Percentiles rank a stretch among this genome's conserved stretches.
These are phyloP conservation scores for Drosophila tristis DNA, from an alignment of 1,140 invertebrate genomes.

Conservation along the genomic window DNA sequence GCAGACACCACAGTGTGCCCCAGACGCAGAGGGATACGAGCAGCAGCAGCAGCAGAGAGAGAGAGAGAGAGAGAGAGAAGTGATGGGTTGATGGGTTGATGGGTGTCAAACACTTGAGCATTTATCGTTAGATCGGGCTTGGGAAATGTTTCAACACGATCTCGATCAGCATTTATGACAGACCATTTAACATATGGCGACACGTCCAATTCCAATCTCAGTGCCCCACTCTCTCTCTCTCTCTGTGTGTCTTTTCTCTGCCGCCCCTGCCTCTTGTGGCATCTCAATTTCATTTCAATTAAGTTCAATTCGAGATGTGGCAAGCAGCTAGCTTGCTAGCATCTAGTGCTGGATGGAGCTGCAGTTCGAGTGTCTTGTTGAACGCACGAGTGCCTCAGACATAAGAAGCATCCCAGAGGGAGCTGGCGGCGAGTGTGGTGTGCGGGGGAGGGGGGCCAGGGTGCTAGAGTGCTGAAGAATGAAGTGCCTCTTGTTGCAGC, in stretches of 20 bases:
- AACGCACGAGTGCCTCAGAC: conserved; percentile 62
- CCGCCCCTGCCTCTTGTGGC: neutral
- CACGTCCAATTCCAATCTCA: conserved; percentile 53
- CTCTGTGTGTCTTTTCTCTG: neutral
- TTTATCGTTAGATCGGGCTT: conserved; percentile 41
- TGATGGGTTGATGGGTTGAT: conserved; percentile 50
- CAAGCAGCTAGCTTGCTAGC: too few species aligned
- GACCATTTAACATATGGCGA: conserved; percentile 63
- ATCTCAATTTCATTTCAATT: conserved; percentile 77
- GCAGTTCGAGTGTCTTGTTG: conserved; percentile 63
- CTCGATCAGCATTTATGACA: conserved; percentile 59
- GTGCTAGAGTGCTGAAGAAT: conserved; percentile 5
- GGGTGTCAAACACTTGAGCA: conserved; percentile 74
- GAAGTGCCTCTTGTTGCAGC: conserved; percentile 19
- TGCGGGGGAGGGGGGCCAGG: neutral
- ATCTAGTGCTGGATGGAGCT: conserved; percentile 9
- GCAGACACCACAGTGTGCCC: conserved; percentile 5
- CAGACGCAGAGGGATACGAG: neutral
- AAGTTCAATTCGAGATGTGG: conserved; percentile 67
- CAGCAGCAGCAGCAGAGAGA: too few species aligned
- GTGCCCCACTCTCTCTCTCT: conserved; percentile 22
- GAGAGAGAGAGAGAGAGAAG: neutral
- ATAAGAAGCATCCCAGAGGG: neutral
- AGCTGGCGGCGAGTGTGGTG: too few species aligned
- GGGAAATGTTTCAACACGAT: conserved; percentile 41